These are phyloP conservation scores for Salvelinus namaycush DNA, from an alignment of 2,113 vertebrate genomes.

Conservation along the genomic window DNA sequence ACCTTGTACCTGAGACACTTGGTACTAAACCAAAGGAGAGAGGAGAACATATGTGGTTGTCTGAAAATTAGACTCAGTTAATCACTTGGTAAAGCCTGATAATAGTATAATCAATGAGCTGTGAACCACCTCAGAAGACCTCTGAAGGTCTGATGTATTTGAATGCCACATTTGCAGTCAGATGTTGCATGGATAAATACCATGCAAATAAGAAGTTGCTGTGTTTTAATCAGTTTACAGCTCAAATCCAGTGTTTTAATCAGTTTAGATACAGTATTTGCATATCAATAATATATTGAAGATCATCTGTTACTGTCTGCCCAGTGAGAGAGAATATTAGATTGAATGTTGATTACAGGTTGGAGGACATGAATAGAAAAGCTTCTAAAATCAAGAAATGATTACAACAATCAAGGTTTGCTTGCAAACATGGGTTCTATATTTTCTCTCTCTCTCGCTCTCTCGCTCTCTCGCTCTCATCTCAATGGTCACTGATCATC, in stretches of 20 bases:
- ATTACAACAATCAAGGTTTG: slow-evolving; percentile 35
- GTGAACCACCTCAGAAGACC: too few relatives aligned
- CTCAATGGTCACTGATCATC: background rate
- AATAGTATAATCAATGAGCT: too few relatives aligned
- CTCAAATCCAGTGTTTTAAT: background rate
- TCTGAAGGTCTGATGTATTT: too few relatives aligned
- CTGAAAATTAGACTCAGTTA: too few relatives aligned
- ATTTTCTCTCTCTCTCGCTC: too few relatives aligned
- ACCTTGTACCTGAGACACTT: background rate
- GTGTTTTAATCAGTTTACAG: too few relatives aligned
- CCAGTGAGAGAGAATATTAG: background rate
- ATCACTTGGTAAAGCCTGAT: too few relatives aligned
- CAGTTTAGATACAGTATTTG: background rate
- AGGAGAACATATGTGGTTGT: background rate
- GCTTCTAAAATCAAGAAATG: slow-evolving; percentile 24
- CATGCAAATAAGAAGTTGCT: too few relatives aligned
- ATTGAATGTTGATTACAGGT: slow-evolving; percentile 16
- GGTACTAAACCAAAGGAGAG: background rate
- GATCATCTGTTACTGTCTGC: background rate
- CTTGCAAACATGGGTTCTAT: background rate
- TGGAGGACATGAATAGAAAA: background rate
- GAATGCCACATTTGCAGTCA: too few relatives aligned
- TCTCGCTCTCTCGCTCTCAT: background rate
- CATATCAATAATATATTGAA: slow-evolving; percentile 6
- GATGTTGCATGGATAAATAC: too few relatives aligned